A percentile compares a stretch with the other conserved stretches of the same genome.
Conservation (phyloP, 2,888 invertebrate species). For the Harpalus rufipes region DNA sequence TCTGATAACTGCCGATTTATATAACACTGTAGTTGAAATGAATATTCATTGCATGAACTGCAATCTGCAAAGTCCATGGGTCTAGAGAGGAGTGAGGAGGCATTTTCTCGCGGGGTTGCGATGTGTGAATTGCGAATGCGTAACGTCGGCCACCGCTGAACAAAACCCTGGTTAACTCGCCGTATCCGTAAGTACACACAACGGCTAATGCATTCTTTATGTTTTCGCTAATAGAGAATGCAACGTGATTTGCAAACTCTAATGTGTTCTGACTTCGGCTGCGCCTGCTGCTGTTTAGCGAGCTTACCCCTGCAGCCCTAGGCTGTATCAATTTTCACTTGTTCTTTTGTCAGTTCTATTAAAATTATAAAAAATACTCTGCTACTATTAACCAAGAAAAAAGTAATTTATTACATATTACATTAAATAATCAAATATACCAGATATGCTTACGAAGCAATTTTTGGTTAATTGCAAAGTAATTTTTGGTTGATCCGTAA, state of each 20-base stretch:
- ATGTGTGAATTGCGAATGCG: conserved; percentile 19
- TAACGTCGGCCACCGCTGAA: conserved; percentile 22
- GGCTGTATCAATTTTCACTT: not conserved
- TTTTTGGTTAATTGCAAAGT: too few relatives aligned
- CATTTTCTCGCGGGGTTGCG: not conserved
- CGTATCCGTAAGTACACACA: conserved; percentile 75
- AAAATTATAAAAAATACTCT: not conserved
- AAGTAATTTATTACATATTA: too few relatives aligned
- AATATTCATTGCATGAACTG: too few relatives aligned
- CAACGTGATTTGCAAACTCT: conserved; percentile 62
- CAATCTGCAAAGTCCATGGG: too few relatives aligned
- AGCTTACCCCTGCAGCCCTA: not conserved
- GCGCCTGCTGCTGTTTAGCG: not conserved
- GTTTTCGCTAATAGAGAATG: conserved; percentile 74
- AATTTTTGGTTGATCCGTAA: too few relatives aligned
- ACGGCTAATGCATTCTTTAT: conserved; percentile 76
- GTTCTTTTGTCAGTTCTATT: not conserved
- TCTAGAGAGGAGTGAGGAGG: too few relatives aligned
- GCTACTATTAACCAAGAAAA: not conserved
- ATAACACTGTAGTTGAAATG: too few relatives aligned
- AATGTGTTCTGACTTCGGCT: conserved; percentile 38
- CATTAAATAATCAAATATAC: too few relatives aligned
- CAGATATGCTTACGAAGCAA: too few relatives aligned
- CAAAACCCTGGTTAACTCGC: conserved; percentile 67
- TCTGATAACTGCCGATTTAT: too few relatives aligned